Percentiles rank a stretch among this genome's conserved stretches.
These are phyloP conservation scores for Thunnus thynnus DNA, from an alignment of 2,113 vertebrate genomes.

Conservation along the genomic window DNA sequence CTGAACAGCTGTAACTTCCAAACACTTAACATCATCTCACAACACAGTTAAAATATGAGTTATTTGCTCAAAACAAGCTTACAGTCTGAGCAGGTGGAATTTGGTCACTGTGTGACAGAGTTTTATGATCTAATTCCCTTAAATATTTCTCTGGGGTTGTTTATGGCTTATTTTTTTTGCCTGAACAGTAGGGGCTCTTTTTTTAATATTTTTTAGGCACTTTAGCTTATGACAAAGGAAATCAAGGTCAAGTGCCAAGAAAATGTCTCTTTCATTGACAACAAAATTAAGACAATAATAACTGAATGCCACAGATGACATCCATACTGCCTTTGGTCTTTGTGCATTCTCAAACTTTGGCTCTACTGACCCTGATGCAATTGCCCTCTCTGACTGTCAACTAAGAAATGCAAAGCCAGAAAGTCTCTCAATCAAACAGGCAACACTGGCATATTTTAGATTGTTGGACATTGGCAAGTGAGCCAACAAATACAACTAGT, in stretches of 20 bases:
- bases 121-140: background rate
- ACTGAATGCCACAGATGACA: background rate
- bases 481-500: background rate
- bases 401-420: constrained; percentile 7
- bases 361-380: background rate
- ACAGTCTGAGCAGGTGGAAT: background rate
- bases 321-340: background rate
- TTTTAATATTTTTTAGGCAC: background rate
- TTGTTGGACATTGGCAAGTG: background rate
- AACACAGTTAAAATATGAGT: constrained; percentile 5
- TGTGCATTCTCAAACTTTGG: background rate
- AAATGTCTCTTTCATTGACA: background rate
- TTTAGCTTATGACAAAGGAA: background rate
- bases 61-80: constrained; percentile 5
- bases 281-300: background rate
- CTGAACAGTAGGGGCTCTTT: background rate
- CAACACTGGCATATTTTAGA: background rate
- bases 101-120: background rate
- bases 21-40: constrained; percentile 20
- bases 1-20: background rate
- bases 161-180: background rate
- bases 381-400: background rate
- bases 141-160: background rate
- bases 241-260: background rate
- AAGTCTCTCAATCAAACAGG: background rate